Conservation (phyloP, 2,797 vertebrate genomes). For the Paratrypauchen microcephalus region DNA sequence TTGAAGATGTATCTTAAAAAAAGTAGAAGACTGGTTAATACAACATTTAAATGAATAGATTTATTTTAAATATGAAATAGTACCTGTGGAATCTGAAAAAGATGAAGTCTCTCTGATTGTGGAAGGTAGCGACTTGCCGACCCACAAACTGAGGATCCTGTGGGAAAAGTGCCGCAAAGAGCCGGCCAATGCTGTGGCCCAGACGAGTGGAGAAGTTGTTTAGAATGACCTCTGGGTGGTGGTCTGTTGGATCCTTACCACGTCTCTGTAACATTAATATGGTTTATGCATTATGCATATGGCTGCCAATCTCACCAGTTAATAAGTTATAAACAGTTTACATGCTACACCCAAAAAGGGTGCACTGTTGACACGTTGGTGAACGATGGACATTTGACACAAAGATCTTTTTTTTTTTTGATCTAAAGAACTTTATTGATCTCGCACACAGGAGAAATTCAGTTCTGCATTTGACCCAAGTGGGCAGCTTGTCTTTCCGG, state of each 20-base stretch:
- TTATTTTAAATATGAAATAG: slow-evolving; percentile 2
- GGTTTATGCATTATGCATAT: background rate
- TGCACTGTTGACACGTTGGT: no score
- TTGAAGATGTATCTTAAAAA: slow-evolving; percentile 92
- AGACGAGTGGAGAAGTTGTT: slow-evolving; percentile 96
- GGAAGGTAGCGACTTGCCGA: slow-evolving; percentile 96
- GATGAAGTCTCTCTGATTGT: slow-evolving; percentile 97
- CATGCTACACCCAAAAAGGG: no score
- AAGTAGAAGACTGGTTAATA: background rate
- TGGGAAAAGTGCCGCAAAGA: slow-evolving; percentile 94
- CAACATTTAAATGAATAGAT: no score
- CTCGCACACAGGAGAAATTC: no score
- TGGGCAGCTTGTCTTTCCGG: no score
- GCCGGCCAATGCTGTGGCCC: slow-evolving; percentile 89
- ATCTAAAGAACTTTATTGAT: no score
- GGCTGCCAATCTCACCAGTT: no score
- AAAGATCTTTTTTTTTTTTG: no score
- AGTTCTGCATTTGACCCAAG: no score
- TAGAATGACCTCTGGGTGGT: slow-evolving; percentile 92
- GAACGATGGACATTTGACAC: no score
- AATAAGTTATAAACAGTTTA: no score
- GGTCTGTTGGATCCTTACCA: slow-evolving; percentile 90
- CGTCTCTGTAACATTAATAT: slow-evolving; percentile 75
- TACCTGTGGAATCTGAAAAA: slow-evolving; percentile 98
- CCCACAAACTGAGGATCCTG: slow-evolving; percentile 93